phyloP scores from a whole-genome alignment of 1,140 invertebrate genomes.

The Cotesia typhae region DNA sequence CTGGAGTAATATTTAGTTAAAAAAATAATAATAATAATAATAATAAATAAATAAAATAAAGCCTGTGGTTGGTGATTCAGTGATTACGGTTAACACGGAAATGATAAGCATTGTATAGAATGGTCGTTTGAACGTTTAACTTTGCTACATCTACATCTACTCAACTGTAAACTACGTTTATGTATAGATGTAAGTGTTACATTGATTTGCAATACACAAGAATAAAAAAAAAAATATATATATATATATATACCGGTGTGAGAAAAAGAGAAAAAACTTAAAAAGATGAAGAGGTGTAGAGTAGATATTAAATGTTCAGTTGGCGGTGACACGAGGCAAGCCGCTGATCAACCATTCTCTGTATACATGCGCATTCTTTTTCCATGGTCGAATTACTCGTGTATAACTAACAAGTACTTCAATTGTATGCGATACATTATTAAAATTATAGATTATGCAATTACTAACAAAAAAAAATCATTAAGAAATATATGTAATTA shows the following conservation, averaged over 20 bases:
- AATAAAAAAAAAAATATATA: neutral
- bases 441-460: slow-evolving; percentile 5
- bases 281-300: neutral
- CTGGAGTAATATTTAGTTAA: no score
- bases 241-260: neutral
- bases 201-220: no score
- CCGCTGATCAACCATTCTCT: slow-evolving; percentile 11
- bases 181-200: no score
- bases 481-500: neutral
- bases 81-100: no score
- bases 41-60: no score
- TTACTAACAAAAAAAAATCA: neutral
- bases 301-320: neutral
- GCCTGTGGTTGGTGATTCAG: no score
- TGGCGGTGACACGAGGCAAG: neutral
- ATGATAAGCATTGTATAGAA: no score
- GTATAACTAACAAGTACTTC: slow-evolving; percentile 20
- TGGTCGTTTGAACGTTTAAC: no score
- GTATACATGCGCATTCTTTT: slow-evolving; percentile 22
- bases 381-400: slow-evolving; percentile 21
- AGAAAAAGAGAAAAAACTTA: neutral
- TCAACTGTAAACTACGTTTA: no score
- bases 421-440: slow-evolving; percentile 18
- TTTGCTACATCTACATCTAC: no score
- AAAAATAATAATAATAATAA: no score